Evolutionary conservation across 2,888 invertebrate species (phyloP).

Genomic region (Lochmaea capreae): DNA sequence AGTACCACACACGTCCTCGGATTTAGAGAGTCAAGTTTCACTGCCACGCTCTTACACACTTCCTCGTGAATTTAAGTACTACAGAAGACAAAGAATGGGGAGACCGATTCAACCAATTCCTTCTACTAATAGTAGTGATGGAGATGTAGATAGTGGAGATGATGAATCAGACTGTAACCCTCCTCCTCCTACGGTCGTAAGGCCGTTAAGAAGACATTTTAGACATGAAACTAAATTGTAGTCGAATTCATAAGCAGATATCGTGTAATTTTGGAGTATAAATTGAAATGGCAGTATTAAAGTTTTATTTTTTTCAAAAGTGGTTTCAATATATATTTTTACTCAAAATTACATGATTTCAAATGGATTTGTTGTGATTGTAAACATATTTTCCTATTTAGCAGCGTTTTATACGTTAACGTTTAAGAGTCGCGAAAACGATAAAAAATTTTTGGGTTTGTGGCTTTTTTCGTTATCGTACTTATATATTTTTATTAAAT

Average conservation of each 20-base stretch:
- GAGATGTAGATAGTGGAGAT: constrained; percentile 85
- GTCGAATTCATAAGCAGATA: constrained; percentile 39
- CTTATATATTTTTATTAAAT: constrained; percentile 8
- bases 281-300: not conserved
- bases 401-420: not conserved
- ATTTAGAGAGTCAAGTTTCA: constrained; percentile 83
- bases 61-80: constrained; percentile 87
- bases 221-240: constrained; percentile 74
- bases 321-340: not conserved
- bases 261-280: not conserved
- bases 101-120: constrained; percentile 77
- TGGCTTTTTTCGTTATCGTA: constrained; percentile 1
- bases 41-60: constrained; percentile 87
- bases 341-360: not conserved
- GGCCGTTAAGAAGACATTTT: constrained; percentile 64
- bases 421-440: not conserved
- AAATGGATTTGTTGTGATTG: constrained; percentile 4
- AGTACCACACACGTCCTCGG: constrained; percentile 66
- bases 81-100: constrained; percentile 66
- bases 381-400: not conserved
- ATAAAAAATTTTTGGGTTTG: not conserved
- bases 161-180: constrained; percentile 68
- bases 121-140: constrained; percentile 84
- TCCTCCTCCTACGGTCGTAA: constrained; percentile 61
- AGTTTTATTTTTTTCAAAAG: not conserved